These are phyloP conservation scores for Xerus rutilus DNA, from an alignment of 2,797 vertebrate genomes.

Conservation along the genomic window DNA sequence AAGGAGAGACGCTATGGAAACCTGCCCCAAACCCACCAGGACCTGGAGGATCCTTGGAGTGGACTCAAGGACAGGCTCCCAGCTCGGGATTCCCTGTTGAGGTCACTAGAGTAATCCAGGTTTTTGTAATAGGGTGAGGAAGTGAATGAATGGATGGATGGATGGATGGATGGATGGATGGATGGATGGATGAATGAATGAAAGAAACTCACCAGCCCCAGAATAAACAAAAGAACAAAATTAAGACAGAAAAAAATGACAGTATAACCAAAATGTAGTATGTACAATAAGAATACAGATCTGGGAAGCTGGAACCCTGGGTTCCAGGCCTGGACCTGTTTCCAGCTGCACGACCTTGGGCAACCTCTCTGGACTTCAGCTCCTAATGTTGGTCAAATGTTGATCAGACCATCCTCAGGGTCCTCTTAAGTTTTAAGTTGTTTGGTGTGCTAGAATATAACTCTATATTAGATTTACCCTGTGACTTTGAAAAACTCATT, in stretches of 20 bases:
- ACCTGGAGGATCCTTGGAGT: background rate
- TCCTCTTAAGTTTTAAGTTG: background rate
- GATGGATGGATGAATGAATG: background rate
- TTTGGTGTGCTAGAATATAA: background rate
- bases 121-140: background rate
- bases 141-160: constrained; percentile 9
- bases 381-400: constrained; percentile 48
- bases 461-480: background rate
- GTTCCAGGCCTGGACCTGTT: background rate
- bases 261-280: background rate
- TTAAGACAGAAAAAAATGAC: background rate
- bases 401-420: background rate
- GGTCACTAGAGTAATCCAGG: background rate
- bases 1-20: constrained; percentile 11
- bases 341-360: constrained; percentile 47
- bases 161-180: background rate
- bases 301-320: background rate
- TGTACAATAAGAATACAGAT: background rate
- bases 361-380: constrained; percentile 26
- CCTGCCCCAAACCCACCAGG: background rate
- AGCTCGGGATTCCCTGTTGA: background rate
- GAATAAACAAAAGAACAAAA: constrained; percentile 41
- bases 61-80: background rate
- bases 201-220: background rate
- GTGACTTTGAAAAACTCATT: constrained; percentile 62